A percentile compares a stretch with the other conserved stretches of the same genome.
These are phyloP conservation scores for Cathartes aura DNA, from an alignment of 2,113 vertebrate genomes.

Conservation along the genomic window DNA sequence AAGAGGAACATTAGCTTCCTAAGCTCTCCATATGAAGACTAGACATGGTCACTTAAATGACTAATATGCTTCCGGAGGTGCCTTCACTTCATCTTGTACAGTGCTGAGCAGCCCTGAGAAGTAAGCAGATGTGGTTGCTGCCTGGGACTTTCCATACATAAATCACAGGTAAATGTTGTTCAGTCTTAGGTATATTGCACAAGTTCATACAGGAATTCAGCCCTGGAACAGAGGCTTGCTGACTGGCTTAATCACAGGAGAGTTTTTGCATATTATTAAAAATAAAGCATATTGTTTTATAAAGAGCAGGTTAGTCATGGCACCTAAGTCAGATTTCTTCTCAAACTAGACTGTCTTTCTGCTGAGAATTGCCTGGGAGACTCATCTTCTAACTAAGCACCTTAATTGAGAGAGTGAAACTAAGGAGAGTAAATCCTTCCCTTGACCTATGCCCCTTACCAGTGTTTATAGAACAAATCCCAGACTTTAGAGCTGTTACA, in stretches of 20 bases:
- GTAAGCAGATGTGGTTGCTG: background rate
- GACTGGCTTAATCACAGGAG: background rate
- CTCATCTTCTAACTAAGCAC: background rate
- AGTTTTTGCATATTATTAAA: background rate
- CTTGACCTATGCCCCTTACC: background rate
- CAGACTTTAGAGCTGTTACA: background rate
- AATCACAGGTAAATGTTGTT: background rate
- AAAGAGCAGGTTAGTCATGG: background rate
- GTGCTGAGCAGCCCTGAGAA: background rate
- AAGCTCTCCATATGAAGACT: background rate
- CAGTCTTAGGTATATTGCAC: background rate
- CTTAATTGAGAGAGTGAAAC: background rate
- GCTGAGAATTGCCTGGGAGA: background rate
- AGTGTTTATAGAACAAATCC: background rate
- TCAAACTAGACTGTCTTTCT: background rate
- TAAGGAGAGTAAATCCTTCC: background rate
- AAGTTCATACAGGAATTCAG: background rate
- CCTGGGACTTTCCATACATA: background rate
- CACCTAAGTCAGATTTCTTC: background rate
- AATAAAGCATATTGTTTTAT: background rate
- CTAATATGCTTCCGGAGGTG: background rate
- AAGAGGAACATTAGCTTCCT: background rate
- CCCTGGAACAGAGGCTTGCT: background rate
- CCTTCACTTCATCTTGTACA: background rate
- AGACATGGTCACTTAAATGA: background rate